These are phyloP conservation scores for Netelia melanura DNA, from an alignment of 2,888 invertebrate genomes.

Conservation along the genomic window DNA sequence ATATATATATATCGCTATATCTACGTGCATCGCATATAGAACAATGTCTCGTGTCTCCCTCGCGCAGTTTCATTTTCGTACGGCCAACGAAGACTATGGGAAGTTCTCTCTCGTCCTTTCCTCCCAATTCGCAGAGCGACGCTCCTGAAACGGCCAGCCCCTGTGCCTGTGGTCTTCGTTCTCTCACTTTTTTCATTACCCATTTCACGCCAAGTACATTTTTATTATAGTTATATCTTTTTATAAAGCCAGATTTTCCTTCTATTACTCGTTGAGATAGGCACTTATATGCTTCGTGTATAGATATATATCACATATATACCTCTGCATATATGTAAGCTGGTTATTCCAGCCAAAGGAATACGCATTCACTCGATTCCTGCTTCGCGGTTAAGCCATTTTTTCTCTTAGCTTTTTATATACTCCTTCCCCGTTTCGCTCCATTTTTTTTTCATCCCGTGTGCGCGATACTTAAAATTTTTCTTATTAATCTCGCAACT, in stretches of 20 bases:
- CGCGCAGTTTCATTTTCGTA: constrained; percentile 52
- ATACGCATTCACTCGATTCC: constrained; percentile 38
- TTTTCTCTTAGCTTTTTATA: constrained; percentile 30
- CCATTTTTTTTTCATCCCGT: background rate
- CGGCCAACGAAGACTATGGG: constrained; percentile 32
- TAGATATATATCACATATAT: background rate
- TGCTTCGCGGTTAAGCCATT: constrained; percentile 28
- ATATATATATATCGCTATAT: background rate
- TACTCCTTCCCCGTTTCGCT: constrained; percentile 5
- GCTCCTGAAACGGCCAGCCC: constrained; percentile 11
- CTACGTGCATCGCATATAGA: constrained; percentile 2
- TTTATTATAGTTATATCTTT: constrained; percentile 65
- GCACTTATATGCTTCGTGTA: background rate
- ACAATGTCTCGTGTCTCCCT: constrained; percentile 15
- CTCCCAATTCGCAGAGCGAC: constrained; percentile 5
- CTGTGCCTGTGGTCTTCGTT: constrained; percentile 6
- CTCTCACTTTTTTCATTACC: constrained; percentile 57
- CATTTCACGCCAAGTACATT: constrained; percentile 64
- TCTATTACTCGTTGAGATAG: constrained; percentile 53
- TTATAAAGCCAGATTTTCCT: constrained; percentile 62
- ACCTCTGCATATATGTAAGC: background rate
- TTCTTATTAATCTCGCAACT: constrained; percentile 39
- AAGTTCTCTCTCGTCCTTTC: constrained; percentile 33
- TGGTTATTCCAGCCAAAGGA: constrained; percentile 36
- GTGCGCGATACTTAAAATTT: constrained; percentile 28